Percentiles rank a stretch among this genome's conserved stretches.
These are phyloP conservation scores for Polydrusus tereticollis DNA, from an alignment of 2,888 invertebrate species.

Conservation along the genomic window DNA sequence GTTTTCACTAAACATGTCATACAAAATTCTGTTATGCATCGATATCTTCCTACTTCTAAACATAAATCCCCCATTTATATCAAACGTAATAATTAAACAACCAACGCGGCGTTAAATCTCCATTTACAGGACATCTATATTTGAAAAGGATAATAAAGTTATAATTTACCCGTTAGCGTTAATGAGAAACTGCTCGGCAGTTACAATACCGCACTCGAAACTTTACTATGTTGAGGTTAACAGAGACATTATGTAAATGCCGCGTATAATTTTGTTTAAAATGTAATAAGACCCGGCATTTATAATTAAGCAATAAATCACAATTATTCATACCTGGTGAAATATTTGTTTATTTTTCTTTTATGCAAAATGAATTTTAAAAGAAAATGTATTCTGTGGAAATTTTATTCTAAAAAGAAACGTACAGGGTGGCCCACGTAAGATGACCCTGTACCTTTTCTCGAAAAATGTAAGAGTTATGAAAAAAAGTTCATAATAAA, in stretches of 20 bases:
- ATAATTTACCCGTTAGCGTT: slow-evolving; percentile 16
- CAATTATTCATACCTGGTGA: background rate
- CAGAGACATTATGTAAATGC: slow-evolving; percentile 3
- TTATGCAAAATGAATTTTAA: no score
- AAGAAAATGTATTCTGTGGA: no score
- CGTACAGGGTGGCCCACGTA: no score
- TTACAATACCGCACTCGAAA: slow-evolving; percentile 3
- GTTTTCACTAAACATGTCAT: background rate
- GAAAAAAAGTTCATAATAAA: no score
- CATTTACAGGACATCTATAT: slow-evolving; percentile 8
- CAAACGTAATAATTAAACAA: background rate
- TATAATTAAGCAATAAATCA: background rate
- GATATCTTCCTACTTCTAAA: background rate
- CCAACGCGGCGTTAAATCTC: background rate
- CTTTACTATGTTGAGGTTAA: slow-evolving; percentile 9
- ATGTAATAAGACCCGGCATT: background rate
- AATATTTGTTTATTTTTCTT: background rate
- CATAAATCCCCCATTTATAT: background rate
- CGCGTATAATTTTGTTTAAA: background rate
- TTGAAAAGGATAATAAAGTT: slow-evolving; percentile 21
- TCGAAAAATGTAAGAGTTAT: no score
- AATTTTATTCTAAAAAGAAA: no score
- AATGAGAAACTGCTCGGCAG: slow-evolving; percentile 12
- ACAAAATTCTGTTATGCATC: background rate
- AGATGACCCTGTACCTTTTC: no score